These are phyloP conservation scores for Calonectris borealis DNA, from an alignment of 2,113 vertebrate species.

Conservation along the genomic window DNA sequence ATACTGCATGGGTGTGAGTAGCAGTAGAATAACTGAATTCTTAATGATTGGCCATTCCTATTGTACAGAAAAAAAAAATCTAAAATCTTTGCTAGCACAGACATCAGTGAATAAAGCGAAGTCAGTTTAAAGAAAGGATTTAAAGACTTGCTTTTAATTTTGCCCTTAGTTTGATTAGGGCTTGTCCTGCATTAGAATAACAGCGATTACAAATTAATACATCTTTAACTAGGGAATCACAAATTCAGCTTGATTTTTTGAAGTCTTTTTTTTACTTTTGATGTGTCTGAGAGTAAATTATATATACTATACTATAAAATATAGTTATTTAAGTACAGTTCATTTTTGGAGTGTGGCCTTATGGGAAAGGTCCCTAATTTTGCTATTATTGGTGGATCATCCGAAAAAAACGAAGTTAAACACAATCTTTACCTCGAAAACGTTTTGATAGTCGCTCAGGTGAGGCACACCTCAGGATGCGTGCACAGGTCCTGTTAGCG, in stretches of 20 bases:
- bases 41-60: neutral
- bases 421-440: fast-evolving
- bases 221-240: neutral
- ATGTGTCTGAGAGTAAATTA: neutral
- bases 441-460: neutral
- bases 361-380: neutral
- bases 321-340: neutral
- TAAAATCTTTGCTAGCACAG: neutral
- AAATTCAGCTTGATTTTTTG: neutral
- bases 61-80: neutral
- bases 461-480: neutral
- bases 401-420: neutral
- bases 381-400: neutral
- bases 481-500: fast-evolving
- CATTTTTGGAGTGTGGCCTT: neutral
- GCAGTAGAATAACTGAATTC: neutral
- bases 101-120: neutral
- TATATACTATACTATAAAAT: no score
- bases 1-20: neutral
- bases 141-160: constrained; percentile 11
- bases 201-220: neutral
- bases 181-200: neutral
- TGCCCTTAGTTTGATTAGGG: constrained; percentile 35
- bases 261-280: neutral
- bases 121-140: neutral